These are phyloP conservation scores for Eumacrocentrus americanus DNA, from an alignment of 2,888 invertebrate genomes.

Conservation along the genomic window DNA sequence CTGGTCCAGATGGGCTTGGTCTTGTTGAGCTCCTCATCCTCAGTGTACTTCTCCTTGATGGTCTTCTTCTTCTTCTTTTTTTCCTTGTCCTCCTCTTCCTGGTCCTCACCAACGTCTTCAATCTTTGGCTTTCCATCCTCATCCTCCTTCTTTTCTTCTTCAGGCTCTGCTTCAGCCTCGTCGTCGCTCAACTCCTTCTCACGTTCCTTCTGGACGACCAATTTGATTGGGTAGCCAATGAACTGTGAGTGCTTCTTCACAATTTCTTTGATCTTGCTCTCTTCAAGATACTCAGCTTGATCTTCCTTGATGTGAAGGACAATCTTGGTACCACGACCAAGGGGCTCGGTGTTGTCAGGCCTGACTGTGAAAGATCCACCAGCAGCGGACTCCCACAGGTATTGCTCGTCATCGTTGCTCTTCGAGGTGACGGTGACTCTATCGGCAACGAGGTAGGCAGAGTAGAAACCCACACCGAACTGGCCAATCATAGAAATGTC, in stretches of 20 bases:
- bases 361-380: conserved; percentile 97
- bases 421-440: conserved; percentile 91
- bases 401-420: conserved; percentile 98
- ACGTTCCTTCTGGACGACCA: conserved; percentile 94
- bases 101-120: conserved; percentile 74
- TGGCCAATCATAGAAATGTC: conserved; percentile 99
- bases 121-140: conserved; percentile 74
- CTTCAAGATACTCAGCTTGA: conserved; percentile 92
- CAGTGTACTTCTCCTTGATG: conserved; percentile 96
- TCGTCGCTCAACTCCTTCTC: conserved; percentile 96
- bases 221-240: conserved; percentile 97
- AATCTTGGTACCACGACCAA: conserved; percentile 95
- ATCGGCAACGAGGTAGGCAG: conserved; percentile 96
- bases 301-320: conserved; percentile 95
- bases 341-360: conserved; percentile 76
- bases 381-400: conserved; percentile 97
- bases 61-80: conserved; percentile 89
- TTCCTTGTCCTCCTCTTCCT: conserved; percentile 75
- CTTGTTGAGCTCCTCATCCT: conserved; percentile 98
- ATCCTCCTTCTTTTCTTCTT: conserved; percentile 69
- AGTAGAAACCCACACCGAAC: conserved; percentile 99
- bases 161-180: conserved; percentile 77
- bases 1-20: conserved; percentile 98
- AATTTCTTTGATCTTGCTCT: conserved; percentile 92
- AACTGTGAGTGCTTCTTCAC: conserved; percentile 99